Evolutionary conservation across 2,113 vertebrate genomes (phyloP), one percentile per base, ranked within the genome.

Genomic region (Lepus americanus): DNA sequence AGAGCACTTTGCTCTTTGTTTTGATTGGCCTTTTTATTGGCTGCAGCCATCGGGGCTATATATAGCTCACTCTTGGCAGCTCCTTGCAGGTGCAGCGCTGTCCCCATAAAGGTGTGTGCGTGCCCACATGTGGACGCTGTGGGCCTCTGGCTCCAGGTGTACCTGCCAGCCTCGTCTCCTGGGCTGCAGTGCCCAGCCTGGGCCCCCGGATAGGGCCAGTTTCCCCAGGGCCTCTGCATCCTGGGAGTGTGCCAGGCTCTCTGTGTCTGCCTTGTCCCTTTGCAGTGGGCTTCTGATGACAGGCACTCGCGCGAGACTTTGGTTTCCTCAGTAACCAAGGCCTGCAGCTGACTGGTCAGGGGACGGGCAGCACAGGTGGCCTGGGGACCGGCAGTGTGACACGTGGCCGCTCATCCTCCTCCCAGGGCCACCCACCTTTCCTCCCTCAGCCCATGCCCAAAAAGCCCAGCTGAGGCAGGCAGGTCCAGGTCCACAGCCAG

Each of bases 291-390:
- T 67, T 77, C 61, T 36, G 9, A n/a, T 72, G 44, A 33, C 13
- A 1, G 23, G 64, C 25, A 25, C 61, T 76, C 36, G n/a, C 29
- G 31, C 0, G 6, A 79, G 33, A 31, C n/a, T 92, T 33, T 0
- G 1, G 61, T 94, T 92, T 93, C 69, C 6, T 44, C 66, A 82
- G 78, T 88, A 80, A 83, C 64, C 36, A 66, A 96, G 81, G 55
- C 89, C 89, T 90, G 44, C 33, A 22, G 76, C 74, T 51, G 20
- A 64, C 51, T 74, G 74, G 73, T 59, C 82, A 69, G 23, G 1
- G 63, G 87, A 66, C 73, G 53, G 5, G 39, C 11, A 5, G 44
- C 76, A 79, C 53, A 92, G 66, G 67, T 85, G 39, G 77, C 64
- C 74, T 12, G 5, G 51, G 31, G 63, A 85, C 36, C 53, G 23